Evolutionary conservation across 1,140 invertebrate species (phyloP).

Genomic region (Leucophenga varia): DNA sequence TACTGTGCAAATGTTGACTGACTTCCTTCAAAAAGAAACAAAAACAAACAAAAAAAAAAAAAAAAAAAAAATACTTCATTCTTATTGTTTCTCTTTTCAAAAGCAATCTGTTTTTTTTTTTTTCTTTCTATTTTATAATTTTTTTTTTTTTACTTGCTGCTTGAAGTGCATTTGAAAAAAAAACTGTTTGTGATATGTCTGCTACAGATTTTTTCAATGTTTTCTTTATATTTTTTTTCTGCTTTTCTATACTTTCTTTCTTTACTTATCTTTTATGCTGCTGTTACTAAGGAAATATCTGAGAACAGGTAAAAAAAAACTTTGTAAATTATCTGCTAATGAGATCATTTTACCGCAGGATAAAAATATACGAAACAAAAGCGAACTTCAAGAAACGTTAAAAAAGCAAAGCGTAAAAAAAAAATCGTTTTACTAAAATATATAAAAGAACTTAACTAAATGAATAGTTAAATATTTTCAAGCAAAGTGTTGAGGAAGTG

Average conservation of each 20-base stretch:
- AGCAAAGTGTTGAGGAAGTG: too few species aligned
- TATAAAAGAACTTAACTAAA: too few species aligned
- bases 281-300: too few species aligned
- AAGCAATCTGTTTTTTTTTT: conserved; percentile 21
- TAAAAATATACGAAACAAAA: too few species aligned
- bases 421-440: too few species aligned
- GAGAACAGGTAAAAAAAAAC: conserved; percentile 18
- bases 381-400: too few species aligned
- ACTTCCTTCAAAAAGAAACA: conserved; percentile 9
- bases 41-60: conserved; percentile 16
- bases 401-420: too few species aligned
- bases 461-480: too few species aligned
- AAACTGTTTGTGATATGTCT: conserved; percentile 16
- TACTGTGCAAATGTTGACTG: too few species aligned
- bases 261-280: too few species aligned
- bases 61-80: conserved; percentile 5
- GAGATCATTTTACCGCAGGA: conserved; percentile 23
- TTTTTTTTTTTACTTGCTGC: conserved; percentile 16
- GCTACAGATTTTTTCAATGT: conserved; percentile 15
- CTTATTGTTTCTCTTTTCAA: conserved; percentile 2
- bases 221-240: not conserved
- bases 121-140: conserved; percentile 18
- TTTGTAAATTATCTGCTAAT: conserved; percentile 36
- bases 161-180: conserved; percentile 3
- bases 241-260: too few species aligned